phyloP scores from a whole-genome alignment of 2,888 invertebrate genomes.

The Oxyscelio sp. region DNA sequence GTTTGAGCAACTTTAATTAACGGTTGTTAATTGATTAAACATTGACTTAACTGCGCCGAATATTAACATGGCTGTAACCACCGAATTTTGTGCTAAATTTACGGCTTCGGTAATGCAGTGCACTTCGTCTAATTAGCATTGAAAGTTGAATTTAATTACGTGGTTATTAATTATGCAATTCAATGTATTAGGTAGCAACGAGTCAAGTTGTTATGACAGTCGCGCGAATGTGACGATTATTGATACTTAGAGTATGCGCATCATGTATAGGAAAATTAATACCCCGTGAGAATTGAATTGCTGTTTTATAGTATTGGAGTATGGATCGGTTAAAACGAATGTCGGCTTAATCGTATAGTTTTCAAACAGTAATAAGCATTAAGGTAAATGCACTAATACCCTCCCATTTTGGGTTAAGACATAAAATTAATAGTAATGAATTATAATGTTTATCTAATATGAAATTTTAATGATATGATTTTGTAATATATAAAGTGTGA shows the following conservation, averaged over 20 bases:
- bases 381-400: no score
- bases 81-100: background rate
- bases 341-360: no score
- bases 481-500: no score
- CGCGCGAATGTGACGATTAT: background rate
- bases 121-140: background rate
- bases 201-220: background rate
- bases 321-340: no score
- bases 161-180: background rate
- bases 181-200: background rate
- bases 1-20: background rate
- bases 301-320: no score
- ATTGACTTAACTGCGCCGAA: background rate
- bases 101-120: background rate
- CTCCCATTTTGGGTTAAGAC: no score
- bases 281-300: no score
- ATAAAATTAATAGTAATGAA: no score
- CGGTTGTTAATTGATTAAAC: background rate
- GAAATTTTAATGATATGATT: no score
- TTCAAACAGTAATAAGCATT: no score
- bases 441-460: no score
- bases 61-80: background rate
- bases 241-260: background rate
- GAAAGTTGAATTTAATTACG: background rate
- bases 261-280: no score